Percentiles rank a stretch among this genome's conserved stretches.
Conservation (phyloP, 2,113 vertebrate species). For the Alligator mississippiensis region DNA sequence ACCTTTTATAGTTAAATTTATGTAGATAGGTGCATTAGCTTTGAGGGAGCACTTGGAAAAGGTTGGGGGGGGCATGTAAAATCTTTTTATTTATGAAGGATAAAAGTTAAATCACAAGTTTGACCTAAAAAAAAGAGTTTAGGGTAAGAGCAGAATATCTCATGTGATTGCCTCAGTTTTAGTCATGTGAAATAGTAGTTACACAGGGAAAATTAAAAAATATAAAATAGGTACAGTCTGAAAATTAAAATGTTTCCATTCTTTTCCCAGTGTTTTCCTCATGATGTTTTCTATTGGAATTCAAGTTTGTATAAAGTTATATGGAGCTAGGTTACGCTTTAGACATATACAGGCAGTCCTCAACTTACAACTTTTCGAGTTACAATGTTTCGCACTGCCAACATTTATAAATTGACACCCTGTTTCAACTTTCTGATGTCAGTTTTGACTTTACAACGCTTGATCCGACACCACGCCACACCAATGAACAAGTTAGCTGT, state of each 20-base stretch:
- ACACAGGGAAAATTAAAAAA: background rate
- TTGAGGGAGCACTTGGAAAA: background rate
- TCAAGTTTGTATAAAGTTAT: background rate
- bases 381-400: too few relatives aligned
- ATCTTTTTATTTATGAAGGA: background rate
- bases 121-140: background rate
- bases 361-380: too few relatives aligned
- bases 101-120: slow-evolving; percentile 3
- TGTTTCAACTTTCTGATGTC: too few relatives aligned
- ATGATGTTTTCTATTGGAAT: background rate
- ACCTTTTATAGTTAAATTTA: background rate
- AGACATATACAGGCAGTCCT: too few relatives aligned
- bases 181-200: background rate
- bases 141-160: background rate
- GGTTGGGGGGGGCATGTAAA: background rate
- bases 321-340: too few relatives aligned
- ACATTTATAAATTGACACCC: too few relatives aligned
- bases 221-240: background rate
- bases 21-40: background rate
- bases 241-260: background rate
- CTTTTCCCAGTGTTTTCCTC: background rate
- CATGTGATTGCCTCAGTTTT: too few relatives aligned
- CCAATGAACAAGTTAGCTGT: too few relatives aligned
- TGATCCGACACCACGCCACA: too few relatives aligned
- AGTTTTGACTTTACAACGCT: too few relatives aligned